phyloP scores from a whole-genome alignment of 2,113 vertebrate genomes.

The Gnathonemus longibarbis region DNA sequence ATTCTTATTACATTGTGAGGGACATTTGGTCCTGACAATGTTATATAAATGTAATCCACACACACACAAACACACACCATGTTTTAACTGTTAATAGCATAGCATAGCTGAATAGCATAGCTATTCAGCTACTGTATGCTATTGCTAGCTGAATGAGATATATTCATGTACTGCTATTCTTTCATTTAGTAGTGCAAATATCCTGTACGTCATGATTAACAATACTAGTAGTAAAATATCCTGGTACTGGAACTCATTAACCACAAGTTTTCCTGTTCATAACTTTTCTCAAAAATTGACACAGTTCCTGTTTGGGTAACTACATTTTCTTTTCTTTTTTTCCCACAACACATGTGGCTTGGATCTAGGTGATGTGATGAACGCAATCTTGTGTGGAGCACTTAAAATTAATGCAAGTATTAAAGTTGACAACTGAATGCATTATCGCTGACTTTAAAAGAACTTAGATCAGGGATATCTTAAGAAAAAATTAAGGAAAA shows the following conservation, averaged over 20 bases:
- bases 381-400: background rate
- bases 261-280: background rate
- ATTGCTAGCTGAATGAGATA: background rate
- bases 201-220: background rate
- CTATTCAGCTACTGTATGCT: background rate
- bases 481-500: background rate
- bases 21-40: too few relatives aligned
- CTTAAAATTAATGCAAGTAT: background rate
- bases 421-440: conserved; percentile 2
- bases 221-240: background rate
- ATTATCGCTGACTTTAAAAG: background rate
- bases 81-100: background rate
- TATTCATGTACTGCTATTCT: background rate
- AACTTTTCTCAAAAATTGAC: background rate
- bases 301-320: background rate
- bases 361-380: background rate
- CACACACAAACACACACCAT: too few relatives aligned
- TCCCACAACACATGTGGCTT: background rate
- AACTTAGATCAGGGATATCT: background rate
- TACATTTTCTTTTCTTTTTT: background rate
- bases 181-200: background rate
- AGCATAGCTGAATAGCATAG: too few relatives aligned
- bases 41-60: too few relatives aligned
- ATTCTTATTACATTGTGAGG: too few relatives aligned
- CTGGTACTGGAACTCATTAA: background rate